phyloP scores from a whole-genome alignment of 1,140 invertebrate genomes.

The Calephelis nemesis region DNA sequence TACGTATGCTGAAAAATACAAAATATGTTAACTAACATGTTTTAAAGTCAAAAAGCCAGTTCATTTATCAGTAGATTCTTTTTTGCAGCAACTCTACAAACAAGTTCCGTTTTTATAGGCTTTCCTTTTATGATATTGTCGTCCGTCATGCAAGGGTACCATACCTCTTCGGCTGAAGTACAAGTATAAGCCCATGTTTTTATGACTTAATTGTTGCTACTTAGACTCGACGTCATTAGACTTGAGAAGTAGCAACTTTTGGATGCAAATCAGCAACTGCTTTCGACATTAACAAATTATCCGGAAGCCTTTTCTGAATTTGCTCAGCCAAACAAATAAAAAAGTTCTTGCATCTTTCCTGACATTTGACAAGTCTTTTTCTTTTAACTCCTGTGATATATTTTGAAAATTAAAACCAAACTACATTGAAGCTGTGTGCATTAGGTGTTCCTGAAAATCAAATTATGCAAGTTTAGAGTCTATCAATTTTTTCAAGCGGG shows the following conservation, averaged over 20 bases:
- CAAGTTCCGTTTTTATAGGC: too few relatives aligned
- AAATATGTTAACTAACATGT: too few relatives aligned
- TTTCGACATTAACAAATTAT: constrained; percentile 43
- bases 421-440: constrained; percentile 42
- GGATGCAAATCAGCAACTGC: constrained; percentile 40
- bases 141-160: too few relatives aligned
- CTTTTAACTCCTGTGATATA: constrained; percentile 27
- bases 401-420: constrained; percentile 40
- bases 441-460: constrained; percentile 31
- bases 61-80: too few relatives aligned
- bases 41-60: too few relatives aligned
- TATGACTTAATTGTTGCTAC: constrained; percentile 26
- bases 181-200: constrained; percentile 27
- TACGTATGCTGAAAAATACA: too few relatives aligned
- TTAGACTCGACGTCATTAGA: constrained; percentile 27
- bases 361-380: not conserved
- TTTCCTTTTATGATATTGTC: too few relatives aligned
- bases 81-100: too few relatives aligned
- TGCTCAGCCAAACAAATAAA: constrained; percentile 36
- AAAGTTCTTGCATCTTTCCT: constrained; percentile 45
- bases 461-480: constrained; percentile 28
- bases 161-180: constrained; percentile 20
- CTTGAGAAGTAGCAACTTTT: constrained; percentile 40
- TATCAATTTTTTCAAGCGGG: constrained; percentile 41
- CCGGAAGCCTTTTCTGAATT: constrained; percentile 45